Evolutionary conservation across 2,888 invertebrate genomes (phyloP).

Genomic region (Pammene aurita): DNA sequence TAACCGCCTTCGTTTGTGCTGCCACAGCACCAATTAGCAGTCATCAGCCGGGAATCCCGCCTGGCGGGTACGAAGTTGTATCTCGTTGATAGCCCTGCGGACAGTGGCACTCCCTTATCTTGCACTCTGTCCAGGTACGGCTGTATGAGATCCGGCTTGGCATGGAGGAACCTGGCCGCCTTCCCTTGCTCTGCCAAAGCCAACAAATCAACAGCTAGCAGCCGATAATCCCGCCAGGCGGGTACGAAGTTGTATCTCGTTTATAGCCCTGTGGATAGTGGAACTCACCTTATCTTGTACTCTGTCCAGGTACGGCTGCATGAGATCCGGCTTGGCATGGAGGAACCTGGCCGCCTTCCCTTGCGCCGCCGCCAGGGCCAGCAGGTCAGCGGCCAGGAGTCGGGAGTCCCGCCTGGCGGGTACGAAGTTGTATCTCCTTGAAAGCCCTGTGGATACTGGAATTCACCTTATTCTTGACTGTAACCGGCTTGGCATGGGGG

Average conservation of each 20-base stretch:
- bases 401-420: no score
- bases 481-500: no score
- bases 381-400: background rate
- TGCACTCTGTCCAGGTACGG: background rate
- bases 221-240: no score
- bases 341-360: background rate
- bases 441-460: no score
- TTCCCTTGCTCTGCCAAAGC: background rate
- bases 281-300: constrained; percentile 90
- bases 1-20: background rate
- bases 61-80: no score
- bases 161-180: background rate
- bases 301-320: constrained; percentile 62
- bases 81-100: no score
- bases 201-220: background rate
- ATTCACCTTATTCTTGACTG: no score
- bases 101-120: no score
- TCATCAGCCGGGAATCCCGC: no score
- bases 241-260: no score
- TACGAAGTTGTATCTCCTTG: no score
- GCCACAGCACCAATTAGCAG: background rate
- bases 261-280: no score
- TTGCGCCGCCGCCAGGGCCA: background rate
- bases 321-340: background rate
- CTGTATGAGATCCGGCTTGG: background rate